A percentile compares a stretch with the other conserved stretches of the same genome.
Evolutionary conservation across 2,888 invertebrate genomes (phyloP).

Genomic region (Acrobeloides nanus): DNA sequence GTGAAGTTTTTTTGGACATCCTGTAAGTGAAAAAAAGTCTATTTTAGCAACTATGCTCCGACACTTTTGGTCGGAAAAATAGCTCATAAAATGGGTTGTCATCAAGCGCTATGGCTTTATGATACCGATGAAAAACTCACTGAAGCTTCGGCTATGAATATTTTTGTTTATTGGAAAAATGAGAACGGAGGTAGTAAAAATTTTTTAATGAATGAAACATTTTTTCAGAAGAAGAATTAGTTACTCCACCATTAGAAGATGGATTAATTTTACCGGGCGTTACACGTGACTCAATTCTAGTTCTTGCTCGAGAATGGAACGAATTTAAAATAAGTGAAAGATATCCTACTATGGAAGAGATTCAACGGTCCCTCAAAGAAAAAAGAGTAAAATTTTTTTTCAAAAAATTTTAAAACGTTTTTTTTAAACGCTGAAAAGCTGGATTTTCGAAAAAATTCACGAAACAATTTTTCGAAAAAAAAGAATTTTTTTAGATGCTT

Average conservation of each 20-base stretch:
- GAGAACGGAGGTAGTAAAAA: slow-evolving; percentile 72
- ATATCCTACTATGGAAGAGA: slow-evolving; percentile 73
- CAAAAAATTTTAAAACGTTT: slow-evolving; percentile 1
- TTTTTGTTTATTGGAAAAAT: slow-evolving; percentile 79
- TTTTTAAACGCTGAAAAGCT: no score
- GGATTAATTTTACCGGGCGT: slow-evolving; percentile 92
- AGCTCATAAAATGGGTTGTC: slow-evolving; percentile 74
- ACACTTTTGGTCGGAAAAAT: slow-evolving; percentile 60
- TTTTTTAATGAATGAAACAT: no score
- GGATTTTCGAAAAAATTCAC: no score
- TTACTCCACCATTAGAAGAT: slow-evolving; percentile 78
- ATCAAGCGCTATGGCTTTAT: slow-evolving; percentile 89
- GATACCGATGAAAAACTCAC: slow-evolving; percentile 88
- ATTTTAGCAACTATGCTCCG: slow-evolving; percentile 60
- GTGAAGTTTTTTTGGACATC: no score
- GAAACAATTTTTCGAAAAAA: no score
- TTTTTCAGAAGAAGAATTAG: slow-evolving; percentile 77
- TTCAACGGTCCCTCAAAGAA: slow-evolving; percentile 68
- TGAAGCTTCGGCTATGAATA: slow-evolving; percentile 97
- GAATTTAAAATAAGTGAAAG: slow-evolving; percentile 76
- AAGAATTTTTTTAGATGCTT: slow-evolving; percentile 78
- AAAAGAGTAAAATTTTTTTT: slow-evolving; percentile 68
- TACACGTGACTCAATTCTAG: slow-evolving; percentile 77
- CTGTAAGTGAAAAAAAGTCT: no score
- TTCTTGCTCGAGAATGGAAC: slow-evolving; percentile 72